Conservation (phyloP, 2,797 vertebrate species). For the Oryzias sinensis region DNA sequence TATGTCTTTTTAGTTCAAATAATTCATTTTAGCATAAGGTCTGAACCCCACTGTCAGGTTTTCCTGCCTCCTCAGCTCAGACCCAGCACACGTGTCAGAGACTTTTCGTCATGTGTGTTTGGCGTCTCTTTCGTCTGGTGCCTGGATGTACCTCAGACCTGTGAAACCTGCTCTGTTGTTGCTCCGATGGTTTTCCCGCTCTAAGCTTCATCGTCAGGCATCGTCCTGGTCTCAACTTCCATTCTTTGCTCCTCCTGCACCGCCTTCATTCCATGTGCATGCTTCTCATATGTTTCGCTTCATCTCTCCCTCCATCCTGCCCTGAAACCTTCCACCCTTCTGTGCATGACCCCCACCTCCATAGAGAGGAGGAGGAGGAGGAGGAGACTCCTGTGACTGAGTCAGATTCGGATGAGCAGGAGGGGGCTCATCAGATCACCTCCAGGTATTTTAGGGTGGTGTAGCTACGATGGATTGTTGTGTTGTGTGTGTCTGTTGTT, state of each 20-base stretch:
- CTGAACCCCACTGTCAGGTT: no score
- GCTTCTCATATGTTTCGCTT: slow-evolving; percentile 31
- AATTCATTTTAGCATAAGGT: no score
- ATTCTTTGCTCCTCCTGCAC: not conserved
- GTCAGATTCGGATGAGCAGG: slow-evolving; percentile 73
- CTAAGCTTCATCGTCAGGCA: not conserved
- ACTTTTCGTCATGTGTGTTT: not conserved
- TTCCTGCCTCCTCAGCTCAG: no score
- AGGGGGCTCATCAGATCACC: slow-evolving; percentile 63
- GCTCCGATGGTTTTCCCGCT: not conserved
- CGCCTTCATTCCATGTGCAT: slow-evolving; percentile 35
- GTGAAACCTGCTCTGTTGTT: slow-evolving; percentile 7
- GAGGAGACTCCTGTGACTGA: slow-evolving; percentile 71
- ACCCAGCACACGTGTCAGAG: no score
- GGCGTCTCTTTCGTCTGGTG: slow-evolving; percentile 3
- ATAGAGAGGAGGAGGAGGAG: slow-evolving; percentile 71
- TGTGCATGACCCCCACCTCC: slow-evolving; percentile 19
- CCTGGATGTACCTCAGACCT: not conserved
- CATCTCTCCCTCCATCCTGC: slow-evolving; percentile 32
- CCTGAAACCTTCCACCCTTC: slow-evolving; percentile 20
- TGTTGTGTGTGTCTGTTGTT: slow-evolving; percentile 12
- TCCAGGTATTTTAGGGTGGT: slow-evolving; percentile 71
- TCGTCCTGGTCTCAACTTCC: slow-evolving; percentile 13
- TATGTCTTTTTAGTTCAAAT: no score
- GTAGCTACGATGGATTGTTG: slow-evolving; percentile 3